Base-by-base conservation (phyloP, 1,140 invertebrate species). In the Trichoplusia ni region DNA sequence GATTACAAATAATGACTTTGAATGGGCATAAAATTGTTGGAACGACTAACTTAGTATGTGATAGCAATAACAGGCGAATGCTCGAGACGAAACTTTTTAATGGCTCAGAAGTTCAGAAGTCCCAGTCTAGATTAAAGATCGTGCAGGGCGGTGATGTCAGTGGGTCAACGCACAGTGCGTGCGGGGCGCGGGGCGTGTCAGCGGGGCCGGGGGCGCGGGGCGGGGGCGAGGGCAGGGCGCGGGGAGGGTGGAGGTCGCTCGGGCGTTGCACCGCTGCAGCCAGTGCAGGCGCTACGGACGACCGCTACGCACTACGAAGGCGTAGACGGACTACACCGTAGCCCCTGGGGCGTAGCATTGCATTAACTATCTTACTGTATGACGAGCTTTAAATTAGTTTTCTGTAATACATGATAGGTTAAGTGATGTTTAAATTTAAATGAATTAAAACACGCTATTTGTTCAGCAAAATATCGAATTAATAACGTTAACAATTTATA, bases 131-230 rank as follows among this genome's bases (percentile, higher is more conserved):
- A 85, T 88, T 82, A 86, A 86, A 89, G 81, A 89, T 89, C 84
- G 82, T 82, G 71, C 64, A 82, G 79, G 79, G 68, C 65, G 64
- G 69, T 75, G 76, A 81, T 86, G 85, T 86, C 83, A 89, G 82
- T 89, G 81, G 86, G 86, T 89, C 84, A 84, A 86, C 82, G 86
- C 84, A 86, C 83, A 84, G 84, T 86, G 86, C 84, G 86, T 84
- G 82, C 71, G 70, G 79, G 71, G 77, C 63, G 47, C 27, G 76
- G 51, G 44, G 40, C 40, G 53, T 33, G 47, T 38, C 68, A 40
- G 49, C 49, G 68, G 65, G 71, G 66, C 25, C n/a, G n/a, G n/a
- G n/a, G n/a, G 62, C 14, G 38, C 53, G 42, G 47, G 27, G 60
- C 60, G 71, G 62, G 37, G 66, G 64, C 64, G 46, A 53, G 64